A percentile compares a stretch with the other conserved stretches of the same genome.
phyloP scores from a whole-genome alignment of 2,888 invertebrate genomes.

The Polia nebulosa region DNA sequence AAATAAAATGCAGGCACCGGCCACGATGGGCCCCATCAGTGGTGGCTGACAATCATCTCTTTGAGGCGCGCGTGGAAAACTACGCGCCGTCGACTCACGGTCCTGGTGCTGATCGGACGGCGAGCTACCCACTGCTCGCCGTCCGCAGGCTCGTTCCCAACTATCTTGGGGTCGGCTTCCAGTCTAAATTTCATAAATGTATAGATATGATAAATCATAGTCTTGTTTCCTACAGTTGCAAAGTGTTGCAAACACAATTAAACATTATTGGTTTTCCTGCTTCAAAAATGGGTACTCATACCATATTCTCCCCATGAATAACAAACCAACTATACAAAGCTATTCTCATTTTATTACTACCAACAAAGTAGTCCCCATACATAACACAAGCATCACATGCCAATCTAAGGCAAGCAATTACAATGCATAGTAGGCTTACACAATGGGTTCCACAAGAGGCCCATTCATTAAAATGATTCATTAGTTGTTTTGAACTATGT shows the following conservation, averaged over 20 bases:
- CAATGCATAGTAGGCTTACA: constrained; percentile 8
- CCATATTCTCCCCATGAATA: constrained; percentile 14
- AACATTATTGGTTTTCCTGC: neutral
- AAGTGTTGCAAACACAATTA: neutral
- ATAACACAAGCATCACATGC: constrained; percentile 3
- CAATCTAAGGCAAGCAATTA: constrained; percentile 38
- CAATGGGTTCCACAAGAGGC: constrained; percentile 28
- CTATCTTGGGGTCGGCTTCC: too few species aligned
- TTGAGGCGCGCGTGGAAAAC: too few species aligned
- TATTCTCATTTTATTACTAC: constrained; percentile 14
- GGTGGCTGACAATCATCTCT: too few species aligned
- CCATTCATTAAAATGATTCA: constrained; percentile 47
- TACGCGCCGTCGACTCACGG: too few species aligned
- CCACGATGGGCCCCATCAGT: too few species aligned
- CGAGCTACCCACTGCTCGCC: too few species aligned
- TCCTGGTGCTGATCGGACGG: too few species aligned
- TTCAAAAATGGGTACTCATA: neutral
- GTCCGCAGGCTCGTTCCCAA: too few species aligned
- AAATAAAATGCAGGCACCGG: too few species aligned
- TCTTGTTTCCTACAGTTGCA: neutral
- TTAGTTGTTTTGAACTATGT: constrained; percentile 30
- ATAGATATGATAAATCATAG: too few species aligned
- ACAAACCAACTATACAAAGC: neutral
- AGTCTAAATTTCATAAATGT: too few species aligned
- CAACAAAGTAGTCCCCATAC: constrained; percentile 1